phyloP scores from a whole-genome alignment of 2,888 invertebrate species.

The Ophioninae sp. region DNA sequence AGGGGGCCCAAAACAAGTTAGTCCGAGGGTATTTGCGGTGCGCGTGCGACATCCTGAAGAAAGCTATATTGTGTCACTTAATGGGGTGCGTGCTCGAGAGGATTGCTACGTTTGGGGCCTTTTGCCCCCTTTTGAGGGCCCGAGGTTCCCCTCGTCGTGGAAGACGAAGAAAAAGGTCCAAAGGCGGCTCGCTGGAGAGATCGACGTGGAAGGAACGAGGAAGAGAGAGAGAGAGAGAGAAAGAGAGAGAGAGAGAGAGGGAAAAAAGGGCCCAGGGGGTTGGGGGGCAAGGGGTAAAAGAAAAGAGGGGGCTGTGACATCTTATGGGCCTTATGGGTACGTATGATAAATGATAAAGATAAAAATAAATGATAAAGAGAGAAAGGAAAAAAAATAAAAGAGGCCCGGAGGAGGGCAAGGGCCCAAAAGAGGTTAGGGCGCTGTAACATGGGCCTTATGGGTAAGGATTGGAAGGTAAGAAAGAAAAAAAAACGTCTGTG shows the following conservation, averaged over 20 bases:
- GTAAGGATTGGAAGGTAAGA: too few species aligned
- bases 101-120: conserved; percentile 66
- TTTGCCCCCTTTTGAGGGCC: conserved; percentile 28
- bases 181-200: conserved; percentile 60
- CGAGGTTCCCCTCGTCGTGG: too few species aligned
- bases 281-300: too few species aligned
- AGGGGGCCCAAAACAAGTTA: conserved; percentile 57
- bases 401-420: too few species aligned
- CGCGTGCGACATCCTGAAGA: conserved; percentile 73
- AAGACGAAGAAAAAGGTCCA: conserved; percentile 50
- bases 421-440: too few species aligned
- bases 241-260: conserved; percentile 27
- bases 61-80: conserved; percentile 77
- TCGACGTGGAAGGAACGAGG: conserved; percentile 16
- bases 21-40: conserved; percentile 56
- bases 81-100: conserved; percentile 73
- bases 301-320: conserved; percentile 20
- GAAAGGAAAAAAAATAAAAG: too few species aligned
- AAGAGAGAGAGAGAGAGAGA: conserved; percentile 4
- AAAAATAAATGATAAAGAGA: too few species aligned
- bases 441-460: too few species aligned
- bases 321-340: conserved; percentile 59
- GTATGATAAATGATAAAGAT: too few species aligned
- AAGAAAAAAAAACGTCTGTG: too few species aligned
- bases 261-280: too few species aligned